Evolutionary conservation across 2,888 invertebrate species (phyloP), one percentile per base, ranked within the genome.

Genomic region (Danaus chrysippus): DNA sequence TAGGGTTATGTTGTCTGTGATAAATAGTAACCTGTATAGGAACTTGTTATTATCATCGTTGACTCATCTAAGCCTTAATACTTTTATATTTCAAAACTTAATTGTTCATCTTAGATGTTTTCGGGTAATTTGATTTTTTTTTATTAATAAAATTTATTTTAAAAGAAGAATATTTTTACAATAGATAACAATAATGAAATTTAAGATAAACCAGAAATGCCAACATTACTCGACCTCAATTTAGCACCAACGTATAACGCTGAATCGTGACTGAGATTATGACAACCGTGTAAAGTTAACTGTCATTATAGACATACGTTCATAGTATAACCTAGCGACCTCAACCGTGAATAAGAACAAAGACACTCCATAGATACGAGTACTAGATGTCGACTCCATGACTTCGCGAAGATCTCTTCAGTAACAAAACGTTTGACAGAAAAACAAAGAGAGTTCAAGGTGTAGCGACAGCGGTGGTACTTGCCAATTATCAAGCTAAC

Each of bases 401-500:
- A 78, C 76, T 76, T 69, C 62, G 62, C 75, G 76, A 79, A 76
- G 76, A 49, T 49, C 49, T 49, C 77, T 79, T 77, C 81, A 82
- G 76, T 74, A 77, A 84, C 83, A 85, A 83, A 84, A 82, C 78
- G 70, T 83, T 82, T 84, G 83, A 84, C 78, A 81, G 79, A 81
- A 86, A n/a, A 87, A 88, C 87, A 89, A 88, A 83, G 85, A 76
- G 81, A 75, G 78, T 78, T 80, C 78, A 78, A 79, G 78, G 76
- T 80, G 83, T 77, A 83, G 81, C 77, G 83, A 84, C 81, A 85
- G 79, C 73, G 73, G 73, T 74, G 77, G 78, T 75, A 76, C 75
- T 82, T 82, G 84, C 83, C 88, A 88, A 88, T 87, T 87, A 87
- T 83, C 73, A 75, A 77, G 76, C 82, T 83, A 87, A 86, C 85